Evolutionary conservation across 35 echinoderm and acorn worm species (phyloP), one percentile per base, ranked within the genome.

Genomic region (Eucidaris tribuloides): DNA sequence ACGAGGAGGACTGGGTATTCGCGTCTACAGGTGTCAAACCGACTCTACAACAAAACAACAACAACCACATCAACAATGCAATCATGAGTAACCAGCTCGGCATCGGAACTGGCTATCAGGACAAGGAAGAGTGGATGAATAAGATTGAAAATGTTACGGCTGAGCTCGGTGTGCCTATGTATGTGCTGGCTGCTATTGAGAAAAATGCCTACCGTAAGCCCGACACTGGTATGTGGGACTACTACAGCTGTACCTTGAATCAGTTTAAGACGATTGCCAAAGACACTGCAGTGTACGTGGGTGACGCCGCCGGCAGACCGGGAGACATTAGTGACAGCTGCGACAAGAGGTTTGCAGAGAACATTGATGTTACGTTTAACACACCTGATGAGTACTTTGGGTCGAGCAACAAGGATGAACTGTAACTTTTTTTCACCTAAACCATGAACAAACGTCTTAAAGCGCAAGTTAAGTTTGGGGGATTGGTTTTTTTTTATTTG

Each of bases 71-170:
- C 54, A 81, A 81, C 25, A 81, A 81, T 34, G 79, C 62, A 7
- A 81, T 81, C 33, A 81, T 81, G 79, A 81, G 79, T 36, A 81
- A 81, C 32, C 79, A 81, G 79, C 32, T 59, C 1, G 79, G 79
- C 3, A 81, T 81, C 25, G 79, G 31, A 1, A 2, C n/a, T 18
- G 79, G 79, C 11, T 3, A 15, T 9, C 50, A 81, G n/a, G 30
- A 60, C 57, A 81, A 81, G 25, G 52, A 31, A 14, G 50, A 81
- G 36, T 81, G 79, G 79, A 81, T 81, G 79, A 37, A 2, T 30
- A 81, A 81, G 22, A 27, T 81, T 1, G 79, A 81, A 38, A 22
- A 81, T 14, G 24, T 81, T 5, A 40, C 36, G 0, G 34, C 79
- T 4, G n/a, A 81, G 1, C 2, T 81, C 4, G 52, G n/a, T 3